phyloP scores from a whole-genome alignment of 2,888 invertebrate genomes.

The Selenia dentaria region DNA sequence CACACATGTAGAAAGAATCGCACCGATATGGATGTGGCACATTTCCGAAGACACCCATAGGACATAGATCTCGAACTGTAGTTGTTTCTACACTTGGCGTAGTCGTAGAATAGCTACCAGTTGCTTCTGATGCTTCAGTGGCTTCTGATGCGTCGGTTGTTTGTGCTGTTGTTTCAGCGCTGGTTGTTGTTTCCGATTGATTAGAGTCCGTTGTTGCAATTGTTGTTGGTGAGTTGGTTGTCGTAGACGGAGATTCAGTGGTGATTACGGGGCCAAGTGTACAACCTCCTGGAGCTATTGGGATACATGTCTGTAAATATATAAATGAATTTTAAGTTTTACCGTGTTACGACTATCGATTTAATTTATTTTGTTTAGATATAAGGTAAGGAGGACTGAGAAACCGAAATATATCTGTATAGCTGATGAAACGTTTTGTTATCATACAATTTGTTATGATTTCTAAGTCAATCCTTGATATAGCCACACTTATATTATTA shows the following conservation, averaged over 20 bases:
- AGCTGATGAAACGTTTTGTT: too few species aligned
- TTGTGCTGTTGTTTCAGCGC: not conserved
- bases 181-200: not conserved
- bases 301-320: slow-evolving; percentile 5
- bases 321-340: not conserved
- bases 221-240: not conserved
- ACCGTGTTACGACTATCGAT: too few species aligned
- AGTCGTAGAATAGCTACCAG: not conserved
- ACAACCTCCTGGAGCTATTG: slow-evolving; percentile 9
- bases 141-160: too few species aligned
- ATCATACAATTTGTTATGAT: too few species aligned
- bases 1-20: slow-evolving; percentile 50
- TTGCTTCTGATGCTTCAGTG: slow-evolving; percentile 4
- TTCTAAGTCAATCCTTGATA: too few species aligned
- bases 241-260: slow-evolving; percentile 1
- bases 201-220: not conserved
- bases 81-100: slow-evolving; percentile 14
- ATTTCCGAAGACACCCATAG: slow-evolving; percentile 42
- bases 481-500: too few species aligned
- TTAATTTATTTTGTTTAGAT: too few species aligned
- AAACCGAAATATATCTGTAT: too few species aligned
- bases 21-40: slow-evolving; percentile 49
- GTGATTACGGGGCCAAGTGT: slow-evolving; percentile 2
- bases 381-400: too few species aligned
- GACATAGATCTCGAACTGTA: slow-evolving; percentile 34